These are phyloP conservation scores for Sycophila sp. DNA, from an alignment of 1,140 invertebrate genomes.

Conservation along the genomic window DNA sequence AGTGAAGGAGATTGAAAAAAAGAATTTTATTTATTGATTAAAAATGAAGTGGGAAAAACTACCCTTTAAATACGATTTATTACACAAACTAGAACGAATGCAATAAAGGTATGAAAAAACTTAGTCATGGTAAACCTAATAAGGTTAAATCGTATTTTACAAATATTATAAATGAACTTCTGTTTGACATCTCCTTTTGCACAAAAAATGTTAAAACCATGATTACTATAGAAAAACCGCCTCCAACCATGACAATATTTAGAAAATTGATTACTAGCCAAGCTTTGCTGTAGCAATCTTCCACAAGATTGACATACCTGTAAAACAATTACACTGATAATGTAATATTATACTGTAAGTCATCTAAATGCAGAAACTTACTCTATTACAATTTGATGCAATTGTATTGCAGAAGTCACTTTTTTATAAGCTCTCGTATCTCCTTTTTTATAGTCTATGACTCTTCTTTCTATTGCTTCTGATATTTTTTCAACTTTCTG, in stretches of 20 bases:
- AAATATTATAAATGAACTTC: too few species aligned
- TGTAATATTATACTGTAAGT: neutral
- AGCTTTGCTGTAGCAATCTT: neutral
- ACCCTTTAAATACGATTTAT: neutral
- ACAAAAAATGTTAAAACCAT: neutral
- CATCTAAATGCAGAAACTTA: neutral
- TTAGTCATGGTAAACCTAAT: too few species aligned
- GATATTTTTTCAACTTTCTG: neutral
- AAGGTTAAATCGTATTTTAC: too few species aligned
- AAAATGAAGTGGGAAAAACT: too few species aligned
- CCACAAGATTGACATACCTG: neutral
- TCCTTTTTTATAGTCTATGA: too few species aligned
- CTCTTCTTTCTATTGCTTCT: neutral
- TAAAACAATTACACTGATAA: neutral
- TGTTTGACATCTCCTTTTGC: too few species aligned
- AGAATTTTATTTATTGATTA: too few species aligned
- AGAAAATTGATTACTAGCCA: neutral
- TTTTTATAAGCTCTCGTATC: neutral
- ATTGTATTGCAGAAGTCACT: neutral
- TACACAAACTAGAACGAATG: neutral
- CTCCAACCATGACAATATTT: conserved; percentile 3
- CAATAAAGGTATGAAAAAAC: too few species aligned
- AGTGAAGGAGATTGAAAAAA: too few species aligned
- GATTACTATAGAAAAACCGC: neutral
- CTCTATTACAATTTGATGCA: neutral